Percentiles rank a stretch among this genome's conserved stretches.
Conservation (phyloP, 30 jellyfish, hydroid and myxozoan species). For the Mastigias papua region DNA sequence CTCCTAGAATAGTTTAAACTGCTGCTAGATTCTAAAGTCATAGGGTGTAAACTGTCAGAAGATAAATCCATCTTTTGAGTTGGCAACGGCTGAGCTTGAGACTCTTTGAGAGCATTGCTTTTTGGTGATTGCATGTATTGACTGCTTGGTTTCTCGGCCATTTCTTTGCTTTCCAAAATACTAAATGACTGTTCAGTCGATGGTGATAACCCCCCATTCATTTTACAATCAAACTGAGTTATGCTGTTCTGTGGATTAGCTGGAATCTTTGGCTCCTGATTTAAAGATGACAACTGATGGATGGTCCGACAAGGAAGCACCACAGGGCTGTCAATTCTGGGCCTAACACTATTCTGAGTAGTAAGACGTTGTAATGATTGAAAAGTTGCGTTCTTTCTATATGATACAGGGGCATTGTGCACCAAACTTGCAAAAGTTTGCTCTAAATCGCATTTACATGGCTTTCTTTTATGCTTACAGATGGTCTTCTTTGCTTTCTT, state of each 20-base stretch:
- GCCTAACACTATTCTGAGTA: not conserved
- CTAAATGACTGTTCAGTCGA: conserved; percentile 37
- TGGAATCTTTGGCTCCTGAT: not conserved
- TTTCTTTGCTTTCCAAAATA: conserved; percentile 55
- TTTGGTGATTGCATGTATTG: not conserved
- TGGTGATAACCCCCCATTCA: not conserved
- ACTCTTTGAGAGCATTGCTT: not conserved
- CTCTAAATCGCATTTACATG: conserved; percentile 39
- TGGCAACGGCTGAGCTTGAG: not conserved
- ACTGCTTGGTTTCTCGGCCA: not conserved
- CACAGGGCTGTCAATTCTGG: not conserved
- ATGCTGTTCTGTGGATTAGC: not conserved
- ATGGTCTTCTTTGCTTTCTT: not conserved
- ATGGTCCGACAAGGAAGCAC: not conserved
- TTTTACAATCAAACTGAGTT: not conserved
- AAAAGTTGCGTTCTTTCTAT: not conserved
- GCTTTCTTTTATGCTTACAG: conserved; percentile 52
- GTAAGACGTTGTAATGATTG: conserved; percentile 8
- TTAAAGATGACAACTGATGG: not conserved
- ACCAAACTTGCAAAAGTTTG: not conserved
- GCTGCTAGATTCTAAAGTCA: not conserved
- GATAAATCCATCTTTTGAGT: not conserved
- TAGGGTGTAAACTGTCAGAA: not conserved
- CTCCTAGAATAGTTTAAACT: not conserved
- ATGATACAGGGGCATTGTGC: not conserved